Percentiles rank a stretch among this genome's conserved stretches.
phyloP scores from a whole-genome alignment of 2,113 vertebrate species.

The Myotis yumanensis region DNA sequence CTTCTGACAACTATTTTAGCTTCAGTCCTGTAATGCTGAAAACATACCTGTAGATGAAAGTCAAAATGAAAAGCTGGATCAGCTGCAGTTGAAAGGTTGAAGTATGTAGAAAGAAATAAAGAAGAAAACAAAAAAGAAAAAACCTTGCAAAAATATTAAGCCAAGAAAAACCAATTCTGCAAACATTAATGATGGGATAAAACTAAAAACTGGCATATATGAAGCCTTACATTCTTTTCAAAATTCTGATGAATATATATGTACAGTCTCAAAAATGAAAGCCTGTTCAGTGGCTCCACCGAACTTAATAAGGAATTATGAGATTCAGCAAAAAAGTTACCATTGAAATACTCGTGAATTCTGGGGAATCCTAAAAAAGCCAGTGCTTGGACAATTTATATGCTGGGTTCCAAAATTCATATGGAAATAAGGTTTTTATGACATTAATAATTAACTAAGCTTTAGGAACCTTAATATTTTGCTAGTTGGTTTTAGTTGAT shows the following conservation, averaged over 20 bases:
- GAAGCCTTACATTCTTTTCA: constrained; percentile 85
- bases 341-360: constrained; percentile 25
- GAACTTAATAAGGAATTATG: constrained; percentile 54
- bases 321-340: constrained; percentile 1
- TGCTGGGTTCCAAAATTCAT: constrained; percentile 46
- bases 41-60: constrained; percentile 92
- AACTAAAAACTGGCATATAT: constrained; percentile 89
- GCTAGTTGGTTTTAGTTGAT: constrained; percentile 56
- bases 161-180: constrained; percentile 86
- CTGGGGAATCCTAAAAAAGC: constrained; percentile 25
- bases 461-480: constrained; percentile 68
- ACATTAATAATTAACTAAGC: constrained; percentile 70
- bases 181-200: constrained; percentile 88
- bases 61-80: constrained; percentile 90
- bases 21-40: constrained; percentile 92
- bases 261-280: constrained; percentile 57
- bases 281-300: constrained; percentile 51
- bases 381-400: neutral
- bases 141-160: constrained; percentile 88
- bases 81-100: constrained; percentile 87
- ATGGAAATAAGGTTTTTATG: constrained; percentile 64
- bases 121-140: constrained; percentile 89
- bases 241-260: constrained; percentile 83
- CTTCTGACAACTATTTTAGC: constrained; percentile 90
- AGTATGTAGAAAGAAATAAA: constrained; percentile 92